These are phyloP conservation scores for Cylloceria caligata DNA, from an alignment of 2,888 invertebrate species.

Conservation along the genomic window DNA sequence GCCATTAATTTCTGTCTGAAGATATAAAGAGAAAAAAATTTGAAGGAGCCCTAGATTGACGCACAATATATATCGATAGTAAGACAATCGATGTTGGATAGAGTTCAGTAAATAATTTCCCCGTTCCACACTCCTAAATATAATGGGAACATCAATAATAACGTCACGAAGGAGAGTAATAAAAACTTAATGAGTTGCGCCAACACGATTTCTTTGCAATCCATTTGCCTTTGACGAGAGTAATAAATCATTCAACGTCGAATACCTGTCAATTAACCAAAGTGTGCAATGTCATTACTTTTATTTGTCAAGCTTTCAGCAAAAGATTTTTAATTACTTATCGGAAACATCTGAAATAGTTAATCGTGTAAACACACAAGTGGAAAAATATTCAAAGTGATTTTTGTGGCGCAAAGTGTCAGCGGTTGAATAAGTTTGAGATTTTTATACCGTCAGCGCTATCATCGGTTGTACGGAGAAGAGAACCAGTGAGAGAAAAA, in stretches of 20 bases:
- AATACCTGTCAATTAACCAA: slow-evolving; percentile 1
- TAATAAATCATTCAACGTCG: neutral
- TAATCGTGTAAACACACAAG: slow-evolving; percentile 20
- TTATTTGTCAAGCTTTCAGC: neutral
- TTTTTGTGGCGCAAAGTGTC: slow-evolving; percentile 27
- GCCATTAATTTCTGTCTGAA: neutral
- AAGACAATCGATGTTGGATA: too few relatives aligned
- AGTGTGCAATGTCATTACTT: neutral
- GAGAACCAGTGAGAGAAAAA: slow-evolving; percentile 27
- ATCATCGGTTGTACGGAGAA: slow-evolving; percentile 5
- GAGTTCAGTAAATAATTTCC: neutral
- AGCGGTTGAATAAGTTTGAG: slow-evolving; percentile 8
- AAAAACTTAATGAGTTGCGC: neutral
- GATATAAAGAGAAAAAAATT: neutral
- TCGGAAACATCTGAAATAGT: neutral
- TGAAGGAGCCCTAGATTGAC: too few relatives aligned
- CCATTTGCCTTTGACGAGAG: neutral
- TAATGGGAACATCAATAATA: neutral
- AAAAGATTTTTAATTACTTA: slow-evolving; percentile 13
- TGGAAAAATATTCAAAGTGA: slow-evolving; percentile 38
- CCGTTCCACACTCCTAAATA: neutral
- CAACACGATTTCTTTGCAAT: neutral
- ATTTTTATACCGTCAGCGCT: slow-evolving; percentile 9
- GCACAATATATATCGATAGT: too few relatives aligned
- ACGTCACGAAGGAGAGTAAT: neutral